phyloP scores from a whole-genome alignment of 92 coral and sea anemone species.

The Virgularia gustaviana region DNA sequence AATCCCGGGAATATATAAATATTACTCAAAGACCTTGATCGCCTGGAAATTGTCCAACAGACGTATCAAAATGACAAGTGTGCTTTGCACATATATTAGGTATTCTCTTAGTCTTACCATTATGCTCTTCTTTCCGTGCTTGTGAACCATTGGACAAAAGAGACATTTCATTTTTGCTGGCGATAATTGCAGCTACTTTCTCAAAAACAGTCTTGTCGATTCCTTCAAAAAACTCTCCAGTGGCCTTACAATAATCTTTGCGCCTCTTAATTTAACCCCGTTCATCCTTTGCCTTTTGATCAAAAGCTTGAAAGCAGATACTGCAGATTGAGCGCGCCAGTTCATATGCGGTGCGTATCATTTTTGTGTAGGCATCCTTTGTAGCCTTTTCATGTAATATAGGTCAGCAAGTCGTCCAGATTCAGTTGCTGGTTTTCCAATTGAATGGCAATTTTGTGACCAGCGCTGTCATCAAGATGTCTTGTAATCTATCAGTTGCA shows the following conservation, averaged over 20 bases:
- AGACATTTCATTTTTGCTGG: conserved; percentile 27
- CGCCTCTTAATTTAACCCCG: conserved; percentile 3
- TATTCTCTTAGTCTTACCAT: too few species aligned
- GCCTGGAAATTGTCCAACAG: too few species aligned
- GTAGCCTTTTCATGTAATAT: conserved; percentile 4
- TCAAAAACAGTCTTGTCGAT: conserved; percentile 19
- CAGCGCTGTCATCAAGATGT: conserved; percentile 15
- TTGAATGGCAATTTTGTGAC: background rate
- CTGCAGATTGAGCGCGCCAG: background rate
- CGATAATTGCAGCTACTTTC: background rate
- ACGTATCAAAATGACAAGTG: too few species aligned
- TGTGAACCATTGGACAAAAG: conserved; percentile 18
- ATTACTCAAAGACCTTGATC: too few species aligned
- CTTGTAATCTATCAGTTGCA: conserved; percentile 8
- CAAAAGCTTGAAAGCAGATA: background rate
- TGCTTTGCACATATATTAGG: too few species aligned
- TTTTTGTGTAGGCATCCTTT: background rate
- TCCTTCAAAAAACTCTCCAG: conserved; percentile 8
- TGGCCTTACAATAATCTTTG: background rate
- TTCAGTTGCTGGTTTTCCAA: background rate
- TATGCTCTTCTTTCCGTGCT: conserved; percentile 19
- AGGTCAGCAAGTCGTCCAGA: background rate
- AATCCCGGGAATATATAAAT: too few species aligned
- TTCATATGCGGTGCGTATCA: too few species aligned
- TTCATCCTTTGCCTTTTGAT: conserved; percentile 18